Base-by-base conservation (phyloP, 2,113 vertebrate species). In the Siphamia tubifer region DNA sequence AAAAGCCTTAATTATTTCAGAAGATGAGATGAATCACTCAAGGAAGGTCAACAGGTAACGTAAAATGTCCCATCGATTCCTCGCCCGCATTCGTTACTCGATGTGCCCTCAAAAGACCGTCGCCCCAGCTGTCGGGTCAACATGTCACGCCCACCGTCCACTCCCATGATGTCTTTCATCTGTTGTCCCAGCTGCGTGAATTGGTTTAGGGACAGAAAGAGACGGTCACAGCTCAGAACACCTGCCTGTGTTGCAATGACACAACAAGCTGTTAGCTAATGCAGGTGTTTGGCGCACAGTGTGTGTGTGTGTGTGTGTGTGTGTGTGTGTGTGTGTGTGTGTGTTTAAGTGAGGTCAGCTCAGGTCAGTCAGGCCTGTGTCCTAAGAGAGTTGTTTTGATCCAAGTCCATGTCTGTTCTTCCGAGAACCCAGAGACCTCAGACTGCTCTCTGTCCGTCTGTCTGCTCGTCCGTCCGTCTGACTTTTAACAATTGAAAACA, bases 381-480 rank as follows among this genome's bases (percentile, higher is more conserved):
- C 81, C 81, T 65, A 24, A 66, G 25, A 72, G 64, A 19, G 28
- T 76, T 84, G 86, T 81, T 88, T 84, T 82, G 83, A 84, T 84
- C 76, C 58, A 68, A 77, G 83, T 75, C 74, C 64, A 57, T 15
- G 65, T 20, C 70, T 55, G 73, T 48, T 58, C 56, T 45, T 70
- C 56, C 67, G 52, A 69, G 48, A 70, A 75, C 70, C 42, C 78
- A 51, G 11, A 73, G 82, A 74, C 84, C 82, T 81, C 72, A 51
- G 54, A 44, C 57, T 19, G 7, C 65, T 43, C 44, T 39, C 39
- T 20, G 25, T 36, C 31, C 30, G 31, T 53, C 17, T 43, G n/a
- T 10, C 16, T 20, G 19, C 31, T 30, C 32, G 16, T 30, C 36
- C 32, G 16, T 30, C 16, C 16, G 0, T 38, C 11, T 35, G 5